Evolutionary conservation across 2,888 invertebrate genomes (phyloP).

Genomic region (Gymnosoma rotundatum): DNA sequence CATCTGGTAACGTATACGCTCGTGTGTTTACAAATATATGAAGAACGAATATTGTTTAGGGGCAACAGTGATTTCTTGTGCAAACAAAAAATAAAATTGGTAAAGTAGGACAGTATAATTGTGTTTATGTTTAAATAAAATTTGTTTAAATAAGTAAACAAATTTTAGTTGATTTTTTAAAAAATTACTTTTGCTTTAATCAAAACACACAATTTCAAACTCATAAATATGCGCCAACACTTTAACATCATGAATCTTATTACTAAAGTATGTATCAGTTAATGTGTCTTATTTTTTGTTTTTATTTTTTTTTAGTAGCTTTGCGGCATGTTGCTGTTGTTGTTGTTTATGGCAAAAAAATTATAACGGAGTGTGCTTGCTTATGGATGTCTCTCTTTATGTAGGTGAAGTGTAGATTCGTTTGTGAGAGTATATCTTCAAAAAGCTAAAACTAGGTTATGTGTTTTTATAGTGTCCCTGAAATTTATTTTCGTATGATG

Average conservation of each 20-base stretch:
- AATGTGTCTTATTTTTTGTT: conserved; percentile 34
- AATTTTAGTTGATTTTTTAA: background rate
- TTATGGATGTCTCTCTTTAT: conserved; percentile 4
- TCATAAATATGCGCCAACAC: conserved; percentile 40
- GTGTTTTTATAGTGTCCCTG: conserved; percentile 66
- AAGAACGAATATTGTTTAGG: background rate
- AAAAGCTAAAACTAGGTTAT: conserved; percentile 64
- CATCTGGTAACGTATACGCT: conserved; percentile 9
- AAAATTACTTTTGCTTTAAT: background rate
- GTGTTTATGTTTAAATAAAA: too few species aligned
- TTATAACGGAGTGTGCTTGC: background rate
- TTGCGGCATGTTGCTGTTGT: background rate
- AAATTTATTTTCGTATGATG: conserved; percentile 63
- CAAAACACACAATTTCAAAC: background rate
- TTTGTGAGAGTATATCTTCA: conserved; percentile 14
- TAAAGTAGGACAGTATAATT: too few species aligned
- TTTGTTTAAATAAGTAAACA: too few species aligned
- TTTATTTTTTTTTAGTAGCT: conserved; percentile 5
- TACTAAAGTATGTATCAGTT: conserved; percentile 69
- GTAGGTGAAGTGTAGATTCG: conserved; percentile 11
- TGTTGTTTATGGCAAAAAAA: conserved; percentile 8
- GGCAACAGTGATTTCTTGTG: background rate
- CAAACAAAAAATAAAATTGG: background rate
- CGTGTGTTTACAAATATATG: background rate
- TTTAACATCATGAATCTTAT: conserved; percentile 49